Percentiles rank a stretch among this genome's conserved stretches.
phyloP scores from a whole-genome alignment of 1,140 invertebrate species.

The Melipona quadrifasciata region DNA sequence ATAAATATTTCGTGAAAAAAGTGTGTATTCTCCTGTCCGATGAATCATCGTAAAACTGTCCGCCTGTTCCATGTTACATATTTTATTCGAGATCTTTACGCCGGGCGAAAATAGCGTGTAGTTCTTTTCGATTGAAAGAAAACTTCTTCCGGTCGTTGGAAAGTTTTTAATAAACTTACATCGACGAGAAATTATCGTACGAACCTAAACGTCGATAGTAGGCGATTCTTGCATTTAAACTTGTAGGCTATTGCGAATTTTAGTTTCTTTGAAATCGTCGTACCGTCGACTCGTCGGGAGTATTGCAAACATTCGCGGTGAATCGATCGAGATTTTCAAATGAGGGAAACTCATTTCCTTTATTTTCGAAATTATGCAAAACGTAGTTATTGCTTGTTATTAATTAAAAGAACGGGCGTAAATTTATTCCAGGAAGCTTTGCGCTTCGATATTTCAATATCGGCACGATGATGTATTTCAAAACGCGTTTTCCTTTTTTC shows the following conservation, averaged over 20 bases:
- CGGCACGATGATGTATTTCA: conserved; percentile 54
- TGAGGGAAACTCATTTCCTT: conserved; percentile 13
- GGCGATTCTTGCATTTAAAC: background rate
- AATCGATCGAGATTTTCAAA: conserved; percentile 53
- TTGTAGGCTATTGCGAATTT: conserved; percentile 23
- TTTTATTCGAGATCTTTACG: conserved; percentile 22
- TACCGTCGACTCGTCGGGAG: background rate
- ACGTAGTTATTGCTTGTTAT: conserved; percentile 45
- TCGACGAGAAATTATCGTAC: background rate
- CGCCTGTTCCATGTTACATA: conserved; percentile 32
- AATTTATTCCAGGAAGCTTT: conserved; percentile 53
- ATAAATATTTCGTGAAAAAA: conserved; percentile 35
- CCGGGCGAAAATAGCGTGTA: conserved; percentile 20
- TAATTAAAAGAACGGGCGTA: conserved; percentile 53
- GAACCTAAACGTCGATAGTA: background rate
- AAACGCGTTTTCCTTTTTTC: conserved; percentile 62
- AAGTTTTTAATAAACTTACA: too few relatives aligned
- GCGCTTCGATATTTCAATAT: conserved; percentile 59
- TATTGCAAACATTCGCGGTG: conserved; percentile 62
- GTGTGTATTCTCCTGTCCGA: conserved; percentile 17
- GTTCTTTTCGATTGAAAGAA: conserved; percentile 18
- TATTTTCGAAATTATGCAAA: conserved; percentile 38
- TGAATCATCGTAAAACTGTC: conserved; percentile 59
- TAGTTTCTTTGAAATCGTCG: conserved; percentile 62
- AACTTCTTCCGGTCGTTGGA: background rate